Base-by-base conservation (phyloP, 2,113 vertebrate genomes). In the Drymodes brunneopygia region DNA sequence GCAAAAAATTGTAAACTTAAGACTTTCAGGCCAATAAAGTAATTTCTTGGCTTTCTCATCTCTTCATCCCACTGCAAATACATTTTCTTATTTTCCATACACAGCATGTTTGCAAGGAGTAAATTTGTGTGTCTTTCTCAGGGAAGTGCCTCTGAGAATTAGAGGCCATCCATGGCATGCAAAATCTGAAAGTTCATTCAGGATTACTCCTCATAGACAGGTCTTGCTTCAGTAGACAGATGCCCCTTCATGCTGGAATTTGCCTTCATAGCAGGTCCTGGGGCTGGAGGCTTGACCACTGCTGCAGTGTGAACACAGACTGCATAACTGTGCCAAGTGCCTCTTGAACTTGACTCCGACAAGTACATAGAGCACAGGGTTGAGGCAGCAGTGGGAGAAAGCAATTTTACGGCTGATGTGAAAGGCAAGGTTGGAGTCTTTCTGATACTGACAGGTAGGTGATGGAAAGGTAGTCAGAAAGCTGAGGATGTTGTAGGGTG, bases 331-430 rank as follows among this genome's bases (percentile, higher is more conserved):
- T 62, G 98, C 98, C 83, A 99, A 92, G 94, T 99, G 99, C 28
- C 92, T 98, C 95, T 98, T 99, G 96, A 99, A 99, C 96, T 99
- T 99, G 77, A 99, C 96, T 15, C 99, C 99, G 3, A 99, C 97
- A 28, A 99, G 98, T 28, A 99, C 99, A 3, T 99, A 99, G 94
- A 99, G 99, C 74, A 99, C 97, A 0, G 99, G 99, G 90, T 99
- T 99, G 35, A 99, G 98, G 95, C 98, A 99, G 94, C 99, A 99
- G 90, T 99, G 99, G 9, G 98, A 99, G 94, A 98, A 99, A 36
- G 99, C 99, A 24, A 99, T 53, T 42, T 98, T 86, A 15, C 98
- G 98, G 85, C 98, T 98, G 82, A 99, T 56, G 48, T 98, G 87
- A 72, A 98, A 90, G 19, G 97, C 98, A 2, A 98, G 97, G 9